Evolutionary conservation across 2,113 vertebrate genomes (phyloP).

Genomic region (Holacanthus passer): DNA sequence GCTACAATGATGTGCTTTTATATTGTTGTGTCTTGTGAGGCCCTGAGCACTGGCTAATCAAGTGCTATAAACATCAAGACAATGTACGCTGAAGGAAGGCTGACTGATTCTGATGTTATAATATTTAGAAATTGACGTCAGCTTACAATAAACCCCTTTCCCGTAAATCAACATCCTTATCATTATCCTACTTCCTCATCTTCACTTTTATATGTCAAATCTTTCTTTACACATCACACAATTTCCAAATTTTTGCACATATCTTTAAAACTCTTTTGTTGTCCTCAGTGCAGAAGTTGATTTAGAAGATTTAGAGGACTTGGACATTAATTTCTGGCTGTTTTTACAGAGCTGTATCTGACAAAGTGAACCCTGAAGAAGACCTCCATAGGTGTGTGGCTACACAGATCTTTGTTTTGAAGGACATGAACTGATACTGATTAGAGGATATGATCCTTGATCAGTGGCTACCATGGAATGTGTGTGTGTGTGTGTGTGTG

Average conservation of each 20-base stretch:
- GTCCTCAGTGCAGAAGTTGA: not conserved
- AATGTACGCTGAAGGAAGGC: not conserved
- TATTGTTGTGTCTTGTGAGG: not conserved
- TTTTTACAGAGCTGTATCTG: not conserved
- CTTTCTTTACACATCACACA: not conserved
- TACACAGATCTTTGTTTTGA: conserved; percentile 37
- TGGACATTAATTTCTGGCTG: not conserved
- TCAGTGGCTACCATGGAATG: conserved; percentile 58
- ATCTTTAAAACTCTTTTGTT: not conserved
- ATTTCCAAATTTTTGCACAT: not conserved
- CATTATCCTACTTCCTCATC: conserved; percentile 56
- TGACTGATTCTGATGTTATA: not conserved
- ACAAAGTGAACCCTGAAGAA: not conserved
- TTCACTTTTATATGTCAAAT: conserved; percentile 49
- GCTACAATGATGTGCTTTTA: not conserved
- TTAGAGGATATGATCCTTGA: conserved; percentile 83
- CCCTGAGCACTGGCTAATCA: not conserved
- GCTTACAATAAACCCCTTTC: conserved; percentile 49
- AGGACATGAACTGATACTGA: conserved; percentile 84
- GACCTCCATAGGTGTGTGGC: conserved; percentile 11
- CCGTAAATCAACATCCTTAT: conserved; percentile 45
- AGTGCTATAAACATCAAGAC: not conserved
- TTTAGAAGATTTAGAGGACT: not conserved
- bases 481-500: conserved; percentile 30
- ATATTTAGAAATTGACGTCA: not conserved